Evolutionary conservation across 2,888 invertebrate species (phyloP).

Genomic region (Oligia strigilis): DNA sequence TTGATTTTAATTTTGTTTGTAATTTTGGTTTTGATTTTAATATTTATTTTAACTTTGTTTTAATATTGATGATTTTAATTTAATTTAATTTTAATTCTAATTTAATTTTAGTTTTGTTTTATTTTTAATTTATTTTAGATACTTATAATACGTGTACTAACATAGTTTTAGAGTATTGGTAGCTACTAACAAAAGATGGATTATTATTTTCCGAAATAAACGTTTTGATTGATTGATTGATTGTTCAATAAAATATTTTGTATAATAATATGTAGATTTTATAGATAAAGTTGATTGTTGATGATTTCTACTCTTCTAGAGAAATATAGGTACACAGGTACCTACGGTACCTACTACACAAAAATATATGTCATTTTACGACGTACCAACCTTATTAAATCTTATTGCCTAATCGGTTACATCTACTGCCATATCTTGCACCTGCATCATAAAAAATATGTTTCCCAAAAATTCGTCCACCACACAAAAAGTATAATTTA

Average conservation of each 20-base stretch:
- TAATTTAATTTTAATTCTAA: too few species aligned
- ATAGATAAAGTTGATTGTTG: not conserved
- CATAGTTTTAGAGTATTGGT: too few species aligned
- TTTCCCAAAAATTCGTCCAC: constrained; percentile 45
- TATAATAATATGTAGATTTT: not conserved
- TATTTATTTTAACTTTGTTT: too few species aligned
- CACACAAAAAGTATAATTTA: constrained; percentile 61
- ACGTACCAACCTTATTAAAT: constrained; percentile 3
- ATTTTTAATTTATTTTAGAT: too few species aligned
- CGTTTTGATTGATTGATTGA: too few species aligned
- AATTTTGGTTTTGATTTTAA: too few species aligned
- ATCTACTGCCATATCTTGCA: constrained; percentile 38
- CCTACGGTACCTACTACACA: not conserved
- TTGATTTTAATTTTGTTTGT: too few species aligned
- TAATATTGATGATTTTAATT: too few species aligned
- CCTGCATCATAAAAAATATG: constrained; percentile 55
- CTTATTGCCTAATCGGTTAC: constrained; percentile 31
- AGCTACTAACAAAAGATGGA: too few species aligned
- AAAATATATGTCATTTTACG: not conserved
- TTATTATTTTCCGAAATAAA: too few species aligned
- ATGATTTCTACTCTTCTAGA: not conserved
- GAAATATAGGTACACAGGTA: not conserved
- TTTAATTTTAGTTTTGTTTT: too few species aligned
- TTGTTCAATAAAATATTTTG: not conserved
- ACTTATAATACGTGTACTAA: too few species aligned